Conservation (phyloP, 1,140 invertebrate species). For the Penaeus indicus region DNA sequence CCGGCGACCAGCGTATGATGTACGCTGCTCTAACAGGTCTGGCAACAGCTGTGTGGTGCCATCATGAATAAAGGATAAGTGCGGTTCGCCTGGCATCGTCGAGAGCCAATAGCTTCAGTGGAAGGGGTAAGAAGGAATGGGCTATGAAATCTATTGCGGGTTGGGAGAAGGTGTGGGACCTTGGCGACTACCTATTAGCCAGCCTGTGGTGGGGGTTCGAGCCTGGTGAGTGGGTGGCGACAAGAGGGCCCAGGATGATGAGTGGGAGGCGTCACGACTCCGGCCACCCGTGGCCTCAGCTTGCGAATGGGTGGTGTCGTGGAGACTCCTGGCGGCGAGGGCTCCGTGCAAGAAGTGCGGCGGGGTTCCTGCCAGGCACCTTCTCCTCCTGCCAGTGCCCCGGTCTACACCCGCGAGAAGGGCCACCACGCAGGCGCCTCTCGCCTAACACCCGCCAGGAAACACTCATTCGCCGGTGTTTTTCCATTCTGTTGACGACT, state of each 20-base stretch:
- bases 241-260: no score
- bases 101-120: background rate
- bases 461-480: constrained; percentile 53
- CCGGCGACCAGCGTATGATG: constrained; percentile 35
- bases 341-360: constrained; percentile 31
- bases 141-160: no score
- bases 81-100: background rate
- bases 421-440: constrained; percentile 42
- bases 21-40: constrained; percentile 34
- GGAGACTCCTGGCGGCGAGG: constrained; percentile 38
- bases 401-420: constrained; percentile 20
- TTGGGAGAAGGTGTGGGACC: no score
- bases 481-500: constrained; percentile 56
- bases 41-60: constrained; percentile 33
- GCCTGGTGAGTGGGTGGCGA: no score
- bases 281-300: no score
- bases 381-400: constrained; percentile 45
- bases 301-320: no score
- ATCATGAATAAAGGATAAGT: constrained; percentile 60
- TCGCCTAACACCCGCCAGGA: constrained; percentile 36
- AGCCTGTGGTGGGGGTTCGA: no score
- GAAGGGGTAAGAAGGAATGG: no score
- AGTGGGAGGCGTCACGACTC: no score
- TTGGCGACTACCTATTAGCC: no score
- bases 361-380: constrained; percentile 28